Conservation (phyloP, 1,140 invertebrate genomes). For the Saccostrea cuccullata region DNA sequence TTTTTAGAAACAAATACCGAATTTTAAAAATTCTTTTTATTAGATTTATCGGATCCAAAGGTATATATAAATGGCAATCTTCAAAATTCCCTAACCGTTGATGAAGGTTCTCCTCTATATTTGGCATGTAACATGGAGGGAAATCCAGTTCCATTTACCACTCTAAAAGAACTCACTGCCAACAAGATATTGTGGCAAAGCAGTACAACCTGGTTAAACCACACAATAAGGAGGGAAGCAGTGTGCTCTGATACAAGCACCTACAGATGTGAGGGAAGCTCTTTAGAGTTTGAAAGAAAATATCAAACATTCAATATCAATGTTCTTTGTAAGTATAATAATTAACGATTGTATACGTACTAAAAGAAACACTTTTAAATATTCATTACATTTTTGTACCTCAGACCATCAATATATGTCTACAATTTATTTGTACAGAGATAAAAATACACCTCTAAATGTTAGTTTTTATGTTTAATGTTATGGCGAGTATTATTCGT, state of each 20-base stretch:
- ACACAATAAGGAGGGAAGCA: not conserved
- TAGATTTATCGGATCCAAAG: not conserved
- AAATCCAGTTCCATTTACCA: not conserved
- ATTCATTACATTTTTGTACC: too few relatives aligned
- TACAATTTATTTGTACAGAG: too few relatives aligned
- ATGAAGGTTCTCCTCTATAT: not conserved
- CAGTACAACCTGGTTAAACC: too few relatives aligned
- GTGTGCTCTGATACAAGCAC: not conserved
- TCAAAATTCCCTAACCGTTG: not conserved
- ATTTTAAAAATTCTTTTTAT: not conserved
- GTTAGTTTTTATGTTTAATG: too few relatives aligned
- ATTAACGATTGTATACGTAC: not conserved
- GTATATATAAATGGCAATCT: not conserved
- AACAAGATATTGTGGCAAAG: not conserved
- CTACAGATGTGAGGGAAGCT: not conserved
- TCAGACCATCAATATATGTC: too few relatives aligned
- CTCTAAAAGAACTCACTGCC: not conserved
- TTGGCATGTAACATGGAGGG: not conserved
- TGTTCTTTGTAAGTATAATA: not conserved
- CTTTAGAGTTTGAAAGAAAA: not conserved
- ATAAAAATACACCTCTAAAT: too few relatives aligned
- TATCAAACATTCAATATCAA: not conserved
- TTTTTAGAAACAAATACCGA: not conserved
- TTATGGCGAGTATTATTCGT: too few relatives aligned
- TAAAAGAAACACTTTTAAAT: too few relatives aligned